A percentile compares a stretch with the other conserved stretches of the same genome.
Conservation (phyloP, 2,888 invertebrate species). For the Spilosoma lubricipeda region DNA sequence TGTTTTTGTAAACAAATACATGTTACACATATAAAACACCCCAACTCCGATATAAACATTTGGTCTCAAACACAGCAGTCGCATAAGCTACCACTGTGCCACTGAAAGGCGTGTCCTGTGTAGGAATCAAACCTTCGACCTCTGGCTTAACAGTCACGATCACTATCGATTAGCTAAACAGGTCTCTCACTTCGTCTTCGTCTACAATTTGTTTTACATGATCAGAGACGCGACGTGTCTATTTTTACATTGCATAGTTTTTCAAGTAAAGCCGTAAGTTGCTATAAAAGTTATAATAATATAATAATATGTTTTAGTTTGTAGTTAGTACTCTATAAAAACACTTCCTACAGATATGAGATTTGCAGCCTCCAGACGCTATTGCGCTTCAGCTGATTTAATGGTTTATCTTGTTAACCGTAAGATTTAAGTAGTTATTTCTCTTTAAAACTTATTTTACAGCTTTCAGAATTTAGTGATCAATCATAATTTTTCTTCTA, state of each 20-base stretch:
- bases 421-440: background rate
- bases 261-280: background rate
- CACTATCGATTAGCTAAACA: no score
- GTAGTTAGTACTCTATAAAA: background rate
- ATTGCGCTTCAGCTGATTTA: background rate
- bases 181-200: no score
- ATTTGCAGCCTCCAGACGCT: background rate
- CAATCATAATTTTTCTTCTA: background rate
- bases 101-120: no score
- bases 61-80: no score
- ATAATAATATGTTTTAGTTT: no score
- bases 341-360: background rate
- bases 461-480: background rate
- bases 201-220: no score
- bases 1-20: no score
- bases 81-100: no score
- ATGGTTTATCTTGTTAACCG: background rate
- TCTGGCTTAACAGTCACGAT: no score
- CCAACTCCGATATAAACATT: no score
- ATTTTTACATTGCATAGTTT: background rate
- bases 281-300: background rate
- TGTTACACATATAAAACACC: no score
- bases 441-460: background rate
- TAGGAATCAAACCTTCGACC: no score
- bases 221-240: background rate